Evolutionary conservation across 2,113 vertebrate species (phyloP).

Genomic region (Spheniscus mendiculus): DNA sequence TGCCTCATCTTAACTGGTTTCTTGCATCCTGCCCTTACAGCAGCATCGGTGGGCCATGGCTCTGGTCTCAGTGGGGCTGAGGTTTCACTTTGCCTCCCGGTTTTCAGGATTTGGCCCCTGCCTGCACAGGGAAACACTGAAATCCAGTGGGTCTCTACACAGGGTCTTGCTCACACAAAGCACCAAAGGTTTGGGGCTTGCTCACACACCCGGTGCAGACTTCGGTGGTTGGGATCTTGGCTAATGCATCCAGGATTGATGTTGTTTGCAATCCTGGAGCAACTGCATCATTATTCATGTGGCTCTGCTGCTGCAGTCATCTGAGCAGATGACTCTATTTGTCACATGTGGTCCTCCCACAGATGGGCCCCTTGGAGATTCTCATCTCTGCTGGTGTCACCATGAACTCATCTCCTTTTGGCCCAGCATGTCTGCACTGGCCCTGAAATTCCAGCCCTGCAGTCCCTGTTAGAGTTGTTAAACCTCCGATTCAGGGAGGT

Average conservation of each 20-base stretch:
- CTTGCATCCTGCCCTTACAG: background rate
- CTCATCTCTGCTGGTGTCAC: background rate
- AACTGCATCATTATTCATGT: background rate
- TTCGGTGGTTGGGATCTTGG: background rate
- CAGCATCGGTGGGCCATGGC: rapidly evolving
- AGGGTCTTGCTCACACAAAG: background rate
- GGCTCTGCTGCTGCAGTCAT: background rate
- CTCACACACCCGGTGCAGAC: rapidly evolving
- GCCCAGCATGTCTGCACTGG: background rate
- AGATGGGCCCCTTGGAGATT: background rate
- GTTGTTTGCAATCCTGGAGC: background rate
- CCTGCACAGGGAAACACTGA: background rate
- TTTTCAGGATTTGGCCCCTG: background rate
- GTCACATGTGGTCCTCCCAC: background rate
- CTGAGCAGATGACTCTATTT: background rate
- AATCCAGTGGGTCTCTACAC: background rate
- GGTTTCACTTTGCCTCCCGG: background rate
- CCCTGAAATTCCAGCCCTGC: background rate
- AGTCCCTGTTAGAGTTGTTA: background rate
- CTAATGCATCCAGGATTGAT: background rate
- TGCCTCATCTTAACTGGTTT: background rate
- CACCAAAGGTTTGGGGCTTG: background rate
- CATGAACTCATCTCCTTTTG: background rate
- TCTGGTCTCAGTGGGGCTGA: background rate
- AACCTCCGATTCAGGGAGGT: background rate